Evolutionary conservation across 2,113 vertebrate genomes (phyloP).

Genomic region (Odobenus rosmarus): DNA sequence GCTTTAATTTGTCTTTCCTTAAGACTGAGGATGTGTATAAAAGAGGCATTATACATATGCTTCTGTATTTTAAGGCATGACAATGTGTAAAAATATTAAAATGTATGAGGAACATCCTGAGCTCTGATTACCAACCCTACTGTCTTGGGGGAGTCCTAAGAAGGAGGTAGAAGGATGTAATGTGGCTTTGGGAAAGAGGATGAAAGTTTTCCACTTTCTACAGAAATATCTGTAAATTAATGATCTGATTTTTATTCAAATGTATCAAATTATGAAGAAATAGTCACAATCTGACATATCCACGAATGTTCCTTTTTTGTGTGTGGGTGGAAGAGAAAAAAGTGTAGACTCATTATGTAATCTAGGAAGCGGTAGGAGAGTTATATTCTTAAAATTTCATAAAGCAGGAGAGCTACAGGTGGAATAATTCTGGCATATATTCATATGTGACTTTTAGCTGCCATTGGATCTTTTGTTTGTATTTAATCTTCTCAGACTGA

Average conservation of each 20-base stretch:
- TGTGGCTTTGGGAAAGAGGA: background rate
- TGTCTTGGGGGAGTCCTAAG: background rate
- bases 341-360: background rate
- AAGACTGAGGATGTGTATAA: background rate
- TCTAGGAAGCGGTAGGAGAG: background rate
- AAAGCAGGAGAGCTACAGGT: background rate
- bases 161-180: background rate
- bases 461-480: background rate
- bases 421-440: background rate
- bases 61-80: background rate
- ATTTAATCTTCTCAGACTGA: background rate
- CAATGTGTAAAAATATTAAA: background rate
- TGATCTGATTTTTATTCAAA: constrained; percentile 11
- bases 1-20: background rate
- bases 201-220: background rate
- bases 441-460: background rate
- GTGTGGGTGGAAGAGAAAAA: background rate
- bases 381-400: background rate
- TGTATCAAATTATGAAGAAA: constrained; percentile 24
- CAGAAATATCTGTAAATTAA: background rate
- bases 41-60: background rate
- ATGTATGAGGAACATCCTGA: background rate
- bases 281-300: background rate
- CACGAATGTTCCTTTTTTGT: background rate
- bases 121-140: background rate